phyloP scores from a whole-genome alignment of 2,797 vertebrate species.

The Sebastes steindachneri region DNA sequence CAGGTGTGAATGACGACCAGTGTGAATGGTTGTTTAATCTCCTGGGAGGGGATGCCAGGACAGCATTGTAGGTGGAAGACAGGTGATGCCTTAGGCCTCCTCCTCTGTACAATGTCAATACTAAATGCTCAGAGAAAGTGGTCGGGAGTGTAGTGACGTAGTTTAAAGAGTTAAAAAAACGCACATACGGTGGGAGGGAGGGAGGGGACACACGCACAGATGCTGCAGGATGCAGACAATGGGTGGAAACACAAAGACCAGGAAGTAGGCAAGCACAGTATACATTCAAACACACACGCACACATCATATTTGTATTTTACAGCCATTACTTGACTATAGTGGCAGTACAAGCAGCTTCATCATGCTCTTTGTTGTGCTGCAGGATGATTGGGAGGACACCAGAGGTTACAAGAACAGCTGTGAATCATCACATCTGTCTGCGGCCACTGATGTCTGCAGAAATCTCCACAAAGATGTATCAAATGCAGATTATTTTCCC shows the following conservation, averaged over 20 bases:
- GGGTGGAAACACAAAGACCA: neutral
- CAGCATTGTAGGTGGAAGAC: no score
- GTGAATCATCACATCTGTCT: conserved; percentile 17
- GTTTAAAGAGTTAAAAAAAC: no score
- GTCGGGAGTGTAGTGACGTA: no score
- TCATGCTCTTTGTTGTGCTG: conserved; percentile 23
- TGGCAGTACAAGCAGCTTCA: neutral
- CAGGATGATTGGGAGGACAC: conserved; percentile 17
- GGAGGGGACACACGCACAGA: no score
- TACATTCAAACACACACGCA: neutral
- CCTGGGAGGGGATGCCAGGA: no score
- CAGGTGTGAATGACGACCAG: no score
- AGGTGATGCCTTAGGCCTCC: no score
- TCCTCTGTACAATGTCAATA: no score
- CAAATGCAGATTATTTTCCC: neutral
- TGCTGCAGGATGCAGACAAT: neutral
- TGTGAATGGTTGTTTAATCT: no score
- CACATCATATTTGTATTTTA: neutral
- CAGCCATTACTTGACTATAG: neutral
- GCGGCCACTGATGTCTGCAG: neutral
- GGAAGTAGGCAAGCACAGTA: neutral
- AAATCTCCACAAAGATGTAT: neutral
- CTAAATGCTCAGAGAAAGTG: no score
- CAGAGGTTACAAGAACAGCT: conserved; percentile 34
- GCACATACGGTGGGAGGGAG: rapidly evolving